phyloP scores from a whole-genome alignment of 23 tunicate genomes.

The Halocynthia aurantium region DNA sequence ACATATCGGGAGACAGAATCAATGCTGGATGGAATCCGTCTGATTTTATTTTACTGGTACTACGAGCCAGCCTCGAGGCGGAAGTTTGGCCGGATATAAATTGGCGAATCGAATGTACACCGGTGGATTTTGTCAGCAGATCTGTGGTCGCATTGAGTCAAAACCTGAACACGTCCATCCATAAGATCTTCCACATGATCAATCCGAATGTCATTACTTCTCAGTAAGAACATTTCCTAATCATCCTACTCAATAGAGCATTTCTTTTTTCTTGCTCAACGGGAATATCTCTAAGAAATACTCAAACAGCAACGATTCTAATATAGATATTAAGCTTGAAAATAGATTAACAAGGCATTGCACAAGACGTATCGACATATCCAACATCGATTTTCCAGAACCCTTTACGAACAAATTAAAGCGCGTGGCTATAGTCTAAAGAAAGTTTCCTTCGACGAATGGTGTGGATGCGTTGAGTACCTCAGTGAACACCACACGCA shows the following conservation, averaged over 20 bases:
- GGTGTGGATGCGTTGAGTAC: conserved; percentile 48
- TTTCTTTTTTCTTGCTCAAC: too few relatives aligned
- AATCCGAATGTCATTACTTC: conserved; percentile 48
- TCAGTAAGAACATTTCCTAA: not conserved
- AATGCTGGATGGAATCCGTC: conserved; percentile 82
- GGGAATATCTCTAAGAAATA: too few relatives aligned
- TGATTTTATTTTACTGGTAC: conserved; percentile 79
- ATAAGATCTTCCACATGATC: conserved; percentile 73
- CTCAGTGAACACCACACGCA: not conserved
- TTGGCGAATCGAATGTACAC: conserved; percentile 83
- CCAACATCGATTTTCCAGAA: conserved; percentile 11
- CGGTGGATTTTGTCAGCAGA: conserved; percentile 83
- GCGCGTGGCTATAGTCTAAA: conserved; percentile 40
- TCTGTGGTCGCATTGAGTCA: conserved; percentile 52
- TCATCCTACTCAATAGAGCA: too few relatives aligned
- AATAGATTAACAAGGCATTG: too few relatives aligned
- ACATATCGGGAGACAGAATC: conserved; percentile 52
- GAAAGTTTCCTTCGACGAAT: conserved; percentile 58
- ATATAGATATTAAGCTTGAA: too few relatives aligned
- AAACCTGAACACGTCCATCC: conserved; percentile 44
- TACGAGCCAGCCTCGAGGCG: conserved; percentile 62
- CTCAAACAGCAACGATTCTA: too few relatives aligned
- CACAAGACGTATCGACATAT: too few relatives aligned
- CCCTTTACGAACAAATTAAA: conserved; percentile 29
- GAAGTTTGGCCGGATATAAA: conserved; percentile 74